A percentile compares a stretch with the other conserved stretches of the same genome.
These are phyloP conservation scores for Solea senegalensis DNA, from an alignment of 2,113 vertebrate species.

Conservation along the genomic window DNA sequence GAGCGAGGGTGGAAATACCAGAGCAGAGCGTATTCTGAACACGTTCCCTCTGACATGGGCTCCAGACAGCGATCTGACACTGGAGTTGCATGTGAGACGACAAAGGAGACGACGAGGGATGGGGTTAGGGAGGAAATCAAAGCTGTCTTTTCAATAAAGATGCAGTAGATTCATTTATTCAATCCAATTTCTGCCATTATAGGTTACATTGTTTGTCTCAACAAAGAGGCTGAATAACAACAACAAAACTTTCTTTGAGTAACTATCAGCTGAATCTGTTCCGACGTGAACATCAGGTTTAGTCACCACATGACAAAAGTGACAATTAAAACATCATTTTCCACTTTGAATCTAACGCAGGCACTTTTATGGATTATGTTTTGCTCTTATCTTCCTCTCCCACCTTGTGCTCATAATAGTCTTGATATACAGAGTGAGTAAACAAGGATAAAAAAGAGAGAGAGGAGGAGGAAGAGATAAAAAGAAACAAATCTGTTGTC, in stretches of 20 bases:
- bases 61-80: conserved; percentile 77
- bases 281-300: not conserved
- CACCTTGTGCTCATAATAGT: conserved; percentile 15
- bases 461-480: not conserved
- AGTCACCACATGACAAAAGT: not conserved
- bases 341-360: not conserved
- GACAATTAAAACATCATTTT: not conserved
- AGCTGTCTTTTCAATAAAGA: not conserved
- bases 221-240: too few relatives aligned
- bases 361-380: conserved; percentile 14
- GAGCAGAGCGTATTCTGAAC: conserved; percentile 80
- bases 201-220: too few relatives aligned
- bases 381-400: conserved; percentile 11
- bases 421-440: conserved; percentile 2
- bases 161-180: not conserved
- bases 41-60: conserved; percentile 86
- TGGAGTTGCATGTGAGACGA: conserved; percentile 3
- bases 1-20: conserved; percentile 86
- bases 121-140: not conserved
- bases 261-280: not conserved
- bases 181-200: not conserved
- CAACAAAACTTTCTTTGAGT: not conserved
- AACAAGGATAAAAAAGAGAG: not conserved
- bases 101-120: not conserved
- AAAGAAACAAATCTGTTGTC: conserved; percentile 19